Evolutionary conservation across 2,888 invertebrate species (phyloP).

Genomic region (Ophonus ardosiacus): DNA sequence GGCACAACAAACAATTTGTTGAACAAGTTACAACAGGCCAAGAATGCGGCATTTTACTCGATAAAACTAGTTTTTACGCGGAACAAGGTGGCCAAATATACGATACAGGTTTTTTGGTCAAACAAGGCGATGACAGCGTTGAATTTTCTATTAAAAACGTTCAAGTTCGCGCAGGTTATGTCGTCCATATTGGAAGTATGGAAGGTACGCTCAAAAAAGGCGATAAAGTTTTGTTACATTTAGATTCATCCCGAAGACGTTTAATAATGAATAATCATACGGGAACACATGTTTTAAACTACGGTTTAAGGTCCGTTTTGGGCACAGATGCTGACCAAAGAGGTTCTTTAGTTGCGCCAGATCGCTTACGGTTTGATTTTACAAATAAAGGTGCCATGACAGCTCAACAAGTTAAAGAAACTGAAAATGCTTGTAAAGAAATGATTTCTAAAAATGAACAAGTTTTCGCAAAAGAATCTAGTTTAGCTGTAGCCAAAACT

Average conservation of each 20-base stretch:
- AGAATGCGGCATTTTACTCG: conserved; percentile 94
- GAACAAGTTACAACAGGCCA: conserved; percentile 88
- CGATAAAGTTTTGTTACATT: conserved; percentile 87
- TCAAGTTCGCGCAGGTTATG: conserved; percentile 96
- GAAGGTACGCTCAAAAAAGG: conserved; percentile 91
- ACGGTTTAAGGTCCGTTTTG: conserved; percentile 92
- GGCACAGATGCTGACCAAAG: conserved; percentile 95
- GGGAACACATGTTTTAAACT: conserved; percentile 98
- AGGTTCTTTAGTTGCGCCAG: conserved; percentile 98
- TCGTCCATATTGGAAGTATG: conserved; percentile 93
- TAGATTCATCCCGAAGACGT: conserved; percentile 91
- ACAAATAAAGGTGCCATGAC: conserved; percentile 96
- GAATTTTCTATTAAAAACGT: conserved; percentile 96
- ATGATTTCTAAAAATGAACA: conserved; percentile 86
- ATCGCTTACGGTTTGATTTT: conserved; percentile 97
- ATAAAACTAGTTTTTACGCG: conserved; percentile 97
- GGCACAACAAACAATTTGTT: conserved; percentile 90
- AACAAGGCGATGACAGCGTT: conserved; percentile 88
- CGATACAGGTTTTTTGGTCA: conserved; percentile 95
- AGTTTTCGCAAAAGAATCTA: conserved; percentile 93
- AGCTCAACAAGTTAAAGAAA: conserved; percentile 89
- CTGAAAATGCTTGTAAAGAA: conserved; percentile 88
- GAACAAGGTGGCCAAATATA: conserved; percentile 99
- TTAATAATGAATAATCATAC: conserved; percentile 99
- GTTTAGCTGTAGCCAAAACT: conserved; percentile 90